Percentiles rank a stretch among this genome's conserved stretches.
These are phyloP conservation scores for Brachionus asplanchnoidis DNA, from an alignment of 1,140 invertebrate species.

Conservation along the genomic window DNA sequence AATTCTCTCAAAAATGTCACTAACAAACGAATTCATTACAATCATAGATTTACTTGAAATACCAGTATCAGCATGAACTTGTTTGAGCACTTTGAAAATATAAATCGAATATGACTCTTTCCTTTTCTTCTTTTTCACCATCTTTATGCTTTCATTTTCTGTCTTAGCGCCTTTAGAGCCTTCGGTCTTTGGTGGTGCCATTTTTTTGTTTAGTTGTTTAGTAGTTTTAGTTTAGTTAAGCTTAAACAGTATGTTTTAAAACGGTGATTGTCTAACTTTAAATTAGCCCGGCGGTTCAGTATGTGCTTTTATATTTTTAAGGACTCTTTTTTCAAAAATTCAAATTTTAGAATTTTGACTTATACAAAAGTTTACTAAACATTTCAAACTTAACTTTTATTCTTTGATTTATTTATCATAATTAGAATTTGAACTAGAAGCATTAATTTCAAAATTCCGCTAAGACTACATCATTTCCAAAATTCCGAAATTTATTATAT, in stretches of 20 bases:
- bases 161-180: background rate
- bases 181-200: background rate
- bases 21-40: constrained; percentile 58
- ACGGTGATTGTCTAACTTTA: background rate
- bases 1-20: constrained; percentile 58
- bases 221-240: no score
- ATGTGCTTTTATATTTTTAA: background rate
- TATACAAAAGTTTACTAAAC: background rate
- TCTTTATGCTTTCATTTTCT: background rate
- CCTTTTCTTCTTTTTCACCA: constrained; percentile 7
- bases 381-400: background rate
- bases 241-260: background rate
- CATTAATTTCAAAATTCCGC: background rate
- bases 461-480: background rate
- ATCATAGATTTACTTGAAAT: constrained; percentile 60
- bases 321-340: background rate
- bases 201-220: background rate
- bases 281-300: background rate
- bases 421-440: background rate
- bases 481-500: background rate
- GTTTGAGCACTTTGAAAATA: constrained; percentile 67
- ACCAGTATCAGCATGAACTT: constrained; percentile 67
- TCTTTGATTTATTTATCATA: background rate
- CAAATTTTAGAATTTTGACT: background rate
- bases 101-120: constrained; percentile 67